Evolutionary conservation across 1,140 invertebrate species (phyloP), one percentile per base, ranked within the genome.

Genomic region (Arctopsyche grandis): DNA sequence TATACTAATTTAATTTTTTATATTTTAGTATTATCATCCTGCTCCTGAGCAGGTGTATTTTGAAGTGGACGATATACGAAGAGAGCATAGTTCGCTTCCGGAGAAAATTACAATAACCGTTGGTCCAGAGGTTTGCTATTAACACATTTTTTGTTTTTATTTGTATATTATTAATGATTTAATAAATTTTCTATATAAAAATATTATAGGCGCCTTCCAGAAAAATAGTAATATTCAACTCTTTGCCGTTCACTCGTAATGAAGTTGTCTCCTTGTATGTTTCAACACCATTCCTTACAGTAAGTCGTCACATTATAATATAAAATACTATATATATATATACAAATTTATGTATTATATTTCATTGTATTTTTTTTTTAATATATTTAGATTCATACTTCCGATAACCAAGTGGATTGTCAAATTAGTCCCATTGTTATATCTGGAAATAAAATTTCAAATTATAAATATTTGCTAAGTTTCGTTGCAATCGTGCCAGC

Each of bases 251-350:
- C 48, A 88, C 84, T 79, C 84, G 89, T 4, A 86, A 89, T 44
- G 89, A 91, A 76, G 78, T 91, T 5, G 83, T 91, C 3, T 90
- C 90, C 16, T 85, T 91, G 12, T 83, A 87, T 24, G 89, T 91
- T 0, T 90, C 89, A 1, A 88, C 86, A 21, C 90, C 90, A 0
- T 89, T 89, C 84, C 87, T 91, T 38, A 87, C 88, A 81, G 90
- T 89, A 16, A 84, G 79, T n/a, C n/a, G 79, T 76, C 4, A 58
- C 9, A 74, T 80, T 69, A 74, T n/a, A n/a, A n/a, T n/a, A n/a
- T n/a, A n/a, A n/a, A n/a, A n/a, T n/a, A n/a, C 60, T 22, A 75
- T 44, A 44, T 60, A 77, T 60, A 66, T 73, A 19, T 56, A 4
- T n/a, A 73, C 70, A 22, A 60, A 14, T 66, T 56, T 19, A n/a